Evolutionary conservation across 2,888 invertebrate genomes (phyloP), one percentile per base, ranked within the genome.

Genomic region (Trichopria drosophilae): DNA sequence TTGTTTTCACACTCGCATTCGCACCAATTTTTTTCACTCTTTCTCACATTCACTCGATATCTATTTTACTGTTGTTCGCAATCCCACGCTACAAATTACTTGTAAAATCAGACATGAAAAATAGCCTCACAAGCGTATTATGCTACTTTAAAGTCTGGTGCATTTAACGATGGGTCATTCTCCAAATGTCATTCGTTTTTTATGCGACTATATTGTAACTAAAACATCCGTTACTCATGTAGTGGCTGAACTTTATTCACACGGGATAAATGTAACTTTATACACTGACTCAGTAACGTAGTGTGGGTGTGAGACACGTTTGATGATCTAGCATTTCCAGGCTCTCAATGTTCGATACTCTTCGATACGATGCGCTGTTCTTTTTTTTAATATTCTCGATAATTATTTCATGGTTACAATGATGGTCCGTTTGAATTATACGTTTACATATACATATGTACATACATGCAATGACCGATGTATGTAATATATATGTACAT

Each of bases 401-500:
- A 45, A 47, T 50, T 43, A 37, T 43, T 47, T 29, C 43, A 36
- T 32, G 31, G 63, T 66, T 66, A 61, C 60, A 62, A 62, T 65
- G 67, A 62, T 66, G 65, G 68, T 71, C 67, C 70, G 56, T 67
- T 68, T 65, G 63, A 63, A 69, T 67, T 63, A 68, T 63, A 62
- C 69, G 67, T 67, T 64, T 65, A 65, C 64, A 68, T 63, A 65
- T 69, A 69, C 68, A 62, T 61, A 61, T 55, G 60, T 63, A 61
- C 57, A 51, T 61, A 58, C 60, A 53, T 61, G 53, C 60, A 60
- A 55, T 51, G 18, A n/a, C n/a, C n/a, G 52, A 42, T 55, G 28
- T 53, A 51, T 54, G 43, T 20, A 45, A n/a, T 57, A 35, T 47
- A 16, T 31, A 35, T 56, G 26, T 49, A 50, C 52, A 24, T 47